Percentiles rank a stretch among this genome's conserved stretches.
Conservation (phyloP, 2,888 invertebrate species). For the Caenorhabditis angaria region DNA sequence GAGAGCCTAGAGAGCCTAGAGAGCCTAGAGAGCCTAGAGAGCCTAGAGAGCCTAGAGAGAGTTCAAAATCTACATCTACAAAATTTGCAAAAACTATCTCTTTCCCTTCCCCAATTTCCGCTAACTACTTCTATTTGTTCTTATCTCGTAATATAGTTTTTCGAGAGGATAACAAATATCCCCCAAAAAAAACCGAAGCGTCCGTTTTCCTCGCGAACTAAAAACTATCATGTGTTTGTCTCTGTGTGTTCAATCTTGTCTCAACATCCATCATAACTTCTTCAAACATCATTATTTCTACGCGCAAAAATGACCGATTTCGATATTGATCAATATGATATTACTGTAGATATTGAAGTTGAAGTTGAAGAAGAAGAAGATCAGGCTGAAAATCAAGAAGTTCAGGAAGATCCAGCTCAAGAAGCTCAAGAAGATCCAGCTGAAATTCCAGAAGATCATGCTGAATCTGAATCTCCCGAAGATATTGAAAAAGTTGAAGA, state of each 20-base stretch:
- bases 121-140: too few species aligned
- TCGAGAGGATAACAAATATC: neutral
- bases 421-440: conserved; percentile 9
- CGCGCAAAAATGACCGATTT: conserved; percentile 29
- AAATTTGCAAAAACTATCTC: too few species aligned
- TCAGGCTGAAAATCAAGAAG: neutral
- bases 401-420: too few species aligned
- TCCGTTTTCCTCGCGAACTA: too few species aligned
- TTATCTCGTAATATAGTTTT: conserved; percentile 20
- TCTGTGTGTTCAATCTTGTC: neutral
- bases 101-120: too few species aligned
- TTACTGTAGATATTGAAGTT: conserved; percentile 28
- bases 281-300: too few species aligned
- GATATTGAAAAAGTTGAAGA: neutral
- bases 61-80: too few species aligned
- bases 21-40: too few species aligned
- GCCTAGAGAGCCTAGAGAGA: too few species aligned
- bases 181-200: neutral
- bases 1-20: too few species aligned
- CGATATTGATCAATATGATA: conserved; percentile 45
- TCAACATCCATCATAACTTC: neutral
- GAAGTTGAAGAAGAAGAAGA: conserved; percentile 17
- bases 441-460: too few species aligned
- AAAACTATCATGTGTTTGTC: conserved; percentile 4
- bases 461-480: too few species aligned